A percentile compares a stretch with the other conserved stretches of the same genome.
Evolutionary conservation across 2,888 invertebrate genomes (phyloP).

Genomic region (Diaprepes abbreviatus): DNA sequence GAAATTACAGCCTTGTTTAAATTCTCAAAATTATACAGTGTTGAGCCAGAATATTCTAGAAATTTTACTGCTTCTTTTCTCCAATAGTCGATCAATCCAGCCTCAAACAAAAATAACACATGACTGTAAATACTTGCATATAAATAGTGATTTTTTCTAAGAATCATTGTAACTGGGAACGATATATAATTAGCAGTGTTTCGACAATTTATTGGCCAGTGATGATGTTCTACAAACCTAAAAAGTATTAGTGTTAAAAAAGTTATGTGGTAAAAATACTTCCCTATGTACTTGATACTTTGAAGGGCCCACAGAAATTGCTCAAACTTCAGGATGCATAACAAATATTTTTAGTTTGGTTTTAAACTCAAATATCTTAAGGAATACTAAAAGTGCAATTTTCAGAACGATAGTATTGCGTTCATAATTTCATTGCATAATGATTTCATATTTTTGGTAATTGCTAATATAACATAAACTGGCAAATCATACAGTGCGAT

Average conservation of each 20-base stretch:
- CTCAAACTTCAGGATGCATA: too few species aligned
- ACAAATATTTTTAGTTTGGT: too few species aligned
- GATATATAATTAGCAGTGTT: background rate
- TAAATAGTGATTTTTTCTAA: constrained; percentile 15
- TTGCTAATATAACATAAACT: too few species aligned
- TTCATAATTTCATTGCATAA: too few species aligned
- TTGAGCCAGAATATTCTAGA: background rate
- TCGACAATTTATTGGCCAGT: constrained; percentile 4
- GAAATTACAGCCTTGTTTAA: background rate
- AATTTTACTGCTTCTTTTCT: background rate
- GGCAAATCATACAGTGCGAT: too few species aligned
- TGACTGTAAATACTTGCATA: background rate
- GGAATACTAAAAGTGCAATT: too few species aligned
- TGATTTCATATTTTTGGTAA: too few species aligned
- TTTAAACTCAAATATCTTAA: too few species aligned
- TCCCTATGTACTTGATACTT: too few species aligned
- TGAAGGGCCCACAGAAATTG: too few species aligned
- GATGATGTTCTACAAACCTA: background rate
- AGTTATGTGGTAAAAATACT: too few species aligned
- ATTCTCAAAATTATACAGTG: background rate
- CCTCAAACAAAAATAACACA: background rate
- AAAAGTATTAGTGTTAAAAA: background rate
- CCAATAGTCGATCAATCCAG: constrained; percentile 17
- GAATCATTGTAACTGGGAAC: constrained; percentile 19
- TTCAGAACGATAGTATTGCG: too few species aligned